phyloP scores from a whole-genome alignment of 2,797 vertebrate genomes.

The Molossus molossus region DNA sequence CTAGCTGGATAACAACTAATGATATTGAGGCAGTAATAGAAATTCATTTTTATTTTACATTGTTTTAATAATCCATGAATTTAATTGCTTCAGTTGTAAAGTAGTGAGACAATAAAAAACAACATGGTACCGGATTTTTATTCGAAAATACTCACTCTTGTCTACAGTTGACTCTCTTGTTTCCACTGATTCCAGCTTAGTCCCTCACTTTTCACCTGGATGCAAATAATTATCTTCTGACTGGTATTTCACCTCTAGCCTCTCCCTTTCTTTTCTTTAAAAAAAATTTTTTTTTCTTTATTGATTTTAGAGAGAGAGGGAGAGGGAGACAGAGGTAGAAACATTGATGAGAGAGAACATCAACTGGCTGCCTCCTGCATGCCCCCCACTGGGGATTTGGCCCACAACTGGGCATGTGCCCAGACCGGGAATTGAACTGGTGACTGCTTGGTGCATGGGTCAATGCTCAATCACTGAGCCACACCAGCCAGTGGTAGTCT shows the following conservation, averaged over 20 bases:
- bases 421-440: no score
- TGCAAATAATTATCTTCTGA: background rate
- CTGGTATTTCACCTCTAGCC: background rate
- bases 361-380: no score
- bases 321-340: no score
- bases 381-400: no score
- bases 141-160: background rate
- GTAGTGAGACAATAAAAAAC: background rate
- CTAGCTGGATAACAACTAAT: no score
- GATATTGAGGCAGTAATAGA: background rate
- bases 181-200: background rate
- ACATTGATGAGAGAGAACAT: no score
- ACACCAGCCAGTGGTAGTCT: background rate
- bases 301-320: no score
- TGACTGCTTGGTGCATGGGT: no score
- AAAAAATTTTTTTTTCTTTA: no score
- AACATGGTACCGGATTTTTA: background rate
- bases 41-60: background rate
- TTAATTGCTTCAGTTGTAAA: background rate
- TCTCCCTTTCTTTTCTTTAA: no score
- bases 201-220: background rate
- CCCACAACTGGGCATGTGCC: no score
- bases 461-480: no score
- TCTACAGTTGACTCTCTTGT: background rate
- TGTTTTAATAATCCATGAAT: background rate